Conservation (phyloP, 2,113 vertebrate genomes). For the Brienomyrus longianalis region DNA sequence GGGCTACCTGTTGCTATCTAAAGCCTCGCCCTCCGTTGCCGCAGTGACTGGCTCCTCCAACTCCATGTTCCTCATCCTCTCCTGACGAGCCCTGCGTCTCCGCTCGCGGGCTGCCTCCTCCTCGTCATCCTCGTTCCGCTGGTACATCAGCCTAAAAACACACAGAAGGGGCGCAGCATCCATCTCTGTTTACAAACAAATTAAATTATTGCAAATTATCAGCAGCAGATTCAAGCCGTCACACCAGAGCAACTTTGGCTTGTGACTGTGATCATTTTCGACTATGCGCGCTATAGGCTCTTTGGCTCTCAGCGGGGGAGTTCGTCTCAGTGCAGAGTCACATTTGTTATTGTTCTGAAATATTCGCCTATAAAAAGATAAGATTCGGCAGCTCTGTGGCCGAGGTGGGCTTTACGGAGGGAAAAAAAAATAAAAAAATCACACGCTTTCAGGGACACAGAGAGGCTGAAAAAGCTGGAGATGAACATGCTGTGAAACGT, state of each 20-base stretch:
- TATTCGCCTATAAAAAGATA: background rate
- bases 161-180: background rate
- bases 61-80: constrained; percentile 71
- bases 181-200: background rate
- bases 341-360: background rate
- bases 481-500: background rate
- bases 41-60: constrained; percentile 62
- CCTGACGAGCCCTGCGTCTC: constrained; percentile 83
- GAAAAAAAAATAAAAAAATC: background rate
- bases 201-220: background rate
- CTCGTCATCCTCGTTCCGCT: constrained; percentile 74
- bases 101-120: constrained; percentile 83
- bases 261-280: background rate
- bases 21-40: constrained; percentile 56
- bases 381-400: background rate
- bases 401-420: background rate
- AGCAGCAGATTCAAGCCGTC: background rate
- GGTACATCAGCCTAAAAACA: constrained; percentile 61
- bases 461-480: background rate
- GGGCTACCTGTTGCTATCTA: constrained; percentile 71
- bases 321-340: background rate
- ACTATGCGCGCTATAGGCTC: background rate
- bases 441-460: background rate
- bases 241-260: background rate
- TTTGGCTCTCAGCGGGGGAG: background rate